Evolutionary conservation across 2,797 vertebrate genomes (phyloP), one percentile per base, ranked within the genome.

Genomic region (Sylvilagus floridanus): DNA sequence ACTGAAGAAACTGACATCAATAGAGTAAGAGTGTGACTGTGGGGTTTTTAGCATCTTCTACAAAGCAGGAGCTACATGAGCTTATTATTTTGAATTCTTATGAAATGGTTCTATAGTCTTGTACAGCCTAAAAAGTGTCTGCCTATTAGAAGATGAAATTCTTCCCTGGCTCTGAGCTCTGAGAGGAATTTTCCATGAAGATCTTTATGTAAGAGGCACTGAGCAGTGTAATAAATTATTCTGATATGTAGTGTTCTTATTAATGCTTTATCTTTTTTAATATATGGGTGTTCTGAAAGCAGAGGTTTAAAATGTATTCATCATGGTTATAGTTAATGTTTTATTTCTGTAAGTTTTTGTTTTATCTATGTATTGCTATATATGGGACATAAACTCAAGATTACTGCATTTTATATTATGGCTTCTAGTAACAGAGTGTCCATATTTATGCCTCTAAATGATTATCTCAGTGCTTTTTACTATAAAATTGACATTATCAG

Each of bases 121-220:
- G 16, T 75, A 14, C 37, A 75, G 9, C 24, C 86, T 37, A 65
- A 35, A 90, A 84, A 63, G 5, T 78, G 7, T 79, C n/a, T 87
- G 28, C 88, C 90, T 47, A 66, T n/a, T 47, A 85, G 62, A 26
- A 87, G 52, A 90, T 47, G 69, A 84, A 92, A 81, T 79, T 90
- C 13, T 72, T n/a, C 72, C 50, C 90, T 81, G 30, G 42, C 26
- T 79, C 0, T 87, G 72, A 73, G 12, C 60, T 90, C 62, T 90
- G 50, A 79, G 66, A 69, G 82, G 16, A 84, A 71, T 72, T 90
- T 65, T 52, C 42, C 37, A 35, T 88, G 63, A 47, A 76, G 63
- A 57, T 75, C 3, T 88, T 84, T 89, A 57, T 63, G 35, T 50
- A 84, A 88, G 63, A 82, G 37, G 57, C 21, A 52, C 19, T 93